Base-by-base conservation (phyloP, 2,888 invertebrate species). In the Adineta ricciae region DNA sequence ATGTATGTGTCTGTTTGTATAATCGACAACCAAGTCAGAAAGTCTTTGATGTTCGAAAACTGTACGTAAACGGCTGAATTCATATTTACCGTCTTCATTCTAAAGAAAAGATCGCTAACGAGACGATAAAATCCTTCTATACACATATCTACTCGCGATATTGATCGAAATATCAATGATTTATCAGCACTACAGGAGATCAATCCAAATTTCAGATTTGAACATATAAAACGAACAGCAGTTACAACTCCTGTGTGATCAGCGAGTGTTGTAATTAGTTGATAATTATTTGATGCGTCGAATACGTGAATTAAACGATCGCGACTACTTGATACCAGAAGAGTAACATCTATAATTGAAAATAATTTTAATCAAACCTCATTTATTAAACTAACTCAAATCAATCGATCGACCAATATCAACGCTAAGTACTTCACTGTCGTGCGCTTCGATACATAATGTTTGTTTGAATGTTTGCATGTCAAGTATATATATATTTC, bases 241-340 rank as follows among this genome's bases (percentile, higher is more conserved):
- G 96, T 96, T 88, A 97, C 96, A 54, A 96, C 95, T 0, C 96
- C 95, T 46, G 96, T 96, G 91, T 98, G 97, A 90, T 98, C 98
- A 90, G 96, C 96, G 86, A 98, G 90, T 0, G 97, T 97, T 91
- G 96, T 95, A 52, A 96, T 91, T 88, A 96, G 94, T 19, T 89
- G 88, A 84, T 90, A 90, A 82, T 89, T 87, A 90, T 93, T 92
- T 87, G 94, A 94, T 46, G 95, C 95, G 89, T 94, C 94, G 90
- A 97, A 98, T 9, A 98, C 94, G 90, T 98, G 97, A 87, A 98
- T 95, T 64, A 97, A 92, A 9, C 97, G 92, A 91, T 98, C 98
- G 50, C 98, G 92, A 86, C 96, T 95, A 1, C 97, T 96, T 85
- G 96, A 96, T 1, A 96, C 96, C 87, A 97, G 92, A 84, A 96